Conservation (phyloP, 2,888 invertebrate genomes). For the Saturnia pavonia region DNA sequence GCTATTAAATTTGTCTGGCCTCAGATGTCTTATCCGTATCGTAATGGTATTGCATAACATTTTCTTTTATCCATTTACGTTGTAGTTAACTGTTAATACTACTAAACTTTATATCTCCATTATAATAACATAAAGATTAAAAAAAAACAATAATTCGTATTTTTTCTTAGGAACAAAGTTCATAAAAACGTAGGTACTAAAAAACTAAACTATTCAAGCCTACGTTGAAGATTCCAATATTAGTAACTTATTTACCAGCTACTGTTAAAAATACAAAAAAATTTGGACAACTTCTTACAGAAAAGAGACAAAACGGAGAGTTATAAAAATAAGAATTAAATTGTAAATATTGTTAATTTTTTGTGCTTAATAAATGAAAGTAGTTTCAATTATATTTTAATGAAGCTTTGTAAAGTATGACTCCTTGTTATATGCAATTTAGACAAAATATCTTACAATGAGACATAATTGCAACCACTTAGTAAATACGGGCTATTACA, state of each 20-base stretch:
- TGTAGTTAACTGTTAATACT: background rate
- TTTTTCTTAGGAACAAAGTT: background rate
- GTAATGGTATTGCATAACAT: background rate
- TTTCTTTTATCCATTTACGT: background rate
- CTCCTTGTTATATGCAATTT: too few relatives aligned
- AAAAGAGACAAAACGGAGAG: background rate
- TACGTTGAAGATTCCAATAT: background rate
- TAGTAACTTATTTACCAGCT: background rate
- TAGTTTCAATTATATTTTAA: too few relatives aligned
- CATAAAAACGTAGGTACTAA: background rate
- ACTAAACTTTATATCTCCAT: background rate
- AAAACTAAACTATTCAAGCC: background rate
- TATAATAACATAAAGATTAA: background rate
- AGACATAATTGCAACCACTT: too few relatives aligned
- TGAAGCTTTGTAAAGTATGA: too few relatives aligned
- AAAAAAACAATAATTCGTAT: background rate
- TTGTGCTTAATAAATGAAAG: too few relatives aligned
- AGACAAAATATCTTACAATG: too few relatives aligned
- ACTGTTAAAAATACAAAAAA: background rate
- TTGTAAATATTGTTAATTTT: too few relatives aligned
- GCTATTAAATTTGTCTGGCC: constrained; percentile 29
- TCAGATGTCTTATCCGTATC: constrained; percentile 23
- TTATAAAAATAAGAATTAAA: background rate
- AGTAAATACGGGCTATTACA: too few relatives aligned
- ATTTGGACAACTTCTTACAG: background rate